phyloP scores from a whole-genome alignment of 2,797 vertebrate genomes.

The Urocyon cinereoargenteus region DNA sequence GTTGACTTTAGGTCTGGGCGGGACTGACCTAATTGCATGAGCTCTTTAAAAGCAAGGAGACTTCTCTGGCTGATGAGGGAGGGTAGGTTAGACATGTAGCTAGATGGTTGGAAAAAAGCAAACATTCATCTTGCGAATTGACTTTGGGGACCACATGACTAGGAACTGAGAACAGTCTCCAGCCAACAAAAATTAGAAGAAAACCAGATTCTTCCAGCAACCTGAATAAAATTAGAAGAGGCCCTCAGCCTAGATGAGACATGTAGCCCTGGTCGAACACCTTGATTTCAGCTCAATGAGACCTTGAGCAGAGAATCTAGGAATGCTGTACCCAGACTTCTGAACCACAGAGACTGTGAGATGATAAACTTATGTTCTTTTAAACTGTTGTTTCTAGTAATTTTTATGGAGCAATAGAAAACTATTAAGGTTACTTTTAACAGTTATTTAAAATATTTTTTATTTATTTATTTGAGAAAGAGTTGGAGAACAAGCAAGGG shows the following conservation, averaged over 20 bases:
- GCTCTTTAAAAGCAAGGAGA: not conserved
- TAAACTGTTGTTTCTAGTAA: not conserved
- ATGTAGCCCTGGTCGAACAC: not conserved
- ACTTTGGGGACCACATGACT: not conserved
- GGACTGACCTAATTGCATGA: not conserved
- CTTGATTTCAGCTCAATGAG: constrained; percentile 33
- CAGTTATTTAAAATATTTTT: not conserved
- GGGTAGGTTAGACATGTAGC: not conserved
- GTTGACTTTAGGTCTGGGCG: not conserved
- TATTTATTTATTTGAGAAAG: not conserved
- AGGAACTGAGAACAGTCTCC: not conserved
- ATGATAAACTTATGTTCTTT: constrained; percentile 45
- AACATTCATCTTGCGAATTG: not conserved
- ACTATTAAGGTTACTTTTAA: not conserved
- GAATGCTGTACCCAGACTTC: not conserved
- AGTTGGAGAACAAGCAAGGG: not conserved
- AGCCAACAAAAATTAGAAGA: constrained; percentile 16
- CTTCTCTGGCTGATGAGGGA: constrained; percentile 34
- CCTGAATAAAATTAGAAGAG: not conserved
- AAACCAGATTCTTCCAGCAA: constrained; percentile 21
- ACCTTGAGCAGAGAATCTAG: constrained; percentile 24
- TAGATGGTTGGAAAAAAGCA: constrained; percentile 27
- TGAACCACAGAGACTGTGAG: constrained; percentile 20
- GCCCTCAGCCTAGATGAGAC: not conserved
- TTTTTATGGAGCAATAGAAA: constrained; percentile 49